Base-by-base conservation (phyloP, 2,113 vertebrate genomes). In the Cavia aperea region DNA sequence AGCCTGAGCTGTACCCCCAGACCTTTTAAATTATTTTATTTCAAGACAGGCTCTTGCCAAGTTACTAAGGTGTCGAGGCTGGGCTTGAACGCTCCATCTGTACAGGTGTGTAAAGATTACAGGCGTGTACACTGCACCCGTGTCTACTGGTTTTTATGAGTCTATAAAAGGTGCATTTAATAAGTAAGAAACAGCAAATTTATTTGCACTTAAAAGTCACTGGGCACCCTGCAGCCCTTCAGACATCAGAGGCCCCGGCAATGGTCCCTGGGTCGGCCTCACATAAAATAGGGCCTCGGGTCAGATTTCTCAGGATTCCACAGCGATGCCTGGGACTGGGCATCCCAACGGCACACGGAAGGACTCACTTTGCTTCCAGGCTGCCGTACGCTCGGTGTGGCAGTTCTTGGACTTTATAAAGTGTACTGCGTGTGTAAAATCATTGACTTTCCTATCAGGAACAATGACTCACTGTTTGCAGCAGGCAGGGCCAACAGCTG, bases 221-320 rank as follows among this genome's bases (percentile, higher is more conserved):
- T 14, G 26, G 72, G 82, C 4, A 18, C 4, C 19, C 0, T 2
- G 23, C 46, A 54, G 36, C 18, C 19, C 19, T 4, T 62, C 24
- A n/a, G 36, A 82, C 8, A 19, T 16, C 54, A 5, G 13, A 60
- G 43, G 33, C 19, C 18, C 23, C 7, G 16, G 43, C 2, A 11
- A 24, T 23, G 33, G 33, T 29, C 16, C 5, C 12, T 10, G 36
- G 33, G 24, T n/a, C 73, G 23, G 13, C n/a, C 16, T 33, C 46
- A 31, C 8, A 31, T n/a, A 23, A 10, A 49, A 7, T 31, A 18
- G 7, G n/a, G 3, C 12, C 24, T 11, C 1, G 23, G 9, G 31
- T 39, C 33, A 66, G 33, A 18, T 63, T 43, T 85, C 62, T 5
- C 16, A 29, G 4, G 56, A 9, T 11, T 43, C 14, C 16, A 16